Evolutionary conservation across 2,797 vertebrate genomes (phyloP).

Genomic region (Dermochelys coriacea): DNA sequence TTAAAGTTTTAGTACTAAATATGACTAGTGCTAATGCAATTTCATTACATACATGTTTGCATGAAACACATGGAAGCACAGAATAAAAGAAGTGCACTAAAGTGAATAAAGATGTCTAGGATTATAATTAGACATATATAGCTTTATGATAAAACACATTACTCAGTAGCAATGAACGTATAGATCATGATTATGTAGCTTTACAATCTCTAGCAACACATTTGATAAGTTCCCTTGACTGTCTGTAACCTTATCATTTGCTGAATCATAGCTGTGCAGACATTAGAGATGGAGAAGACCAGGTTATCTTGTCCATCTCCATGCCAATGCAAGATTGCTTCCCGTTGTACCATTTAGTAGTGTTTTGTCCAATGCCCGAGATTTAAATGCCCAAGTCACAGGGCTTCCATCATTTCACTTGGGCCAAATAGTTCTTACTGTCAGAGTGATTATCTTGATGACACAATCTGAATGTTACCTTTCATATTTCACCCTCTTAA

Average conservation of each 20-base stretch:
- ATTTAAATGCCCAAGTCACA: neutral
- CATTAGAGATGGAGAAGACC: neutral
- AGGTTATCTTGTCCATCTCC: neutral
- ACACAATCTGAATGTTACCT: neutral
- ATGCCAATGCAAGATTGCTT: neutral
- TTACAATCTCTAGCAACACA: neutral
- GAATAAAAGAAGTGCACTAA: conserved; percentile 20
- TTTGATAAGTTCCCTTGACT: neutral
- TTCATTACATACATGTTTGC: conserved; percentile 56
- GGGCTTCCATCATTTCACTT: neutral
- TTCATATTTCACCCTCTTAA: neutral
- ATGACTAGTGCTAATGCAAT: conserved; percentile 45
- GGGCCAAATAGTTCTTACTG: neutral
- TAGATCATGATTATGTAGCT: neutral
- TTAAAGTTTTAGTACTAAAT: conserved; percentile 38
- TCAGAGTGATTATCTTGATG: neutral
- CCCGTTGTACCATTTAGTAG: neutral
- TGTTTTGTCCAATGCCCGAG: neutral
- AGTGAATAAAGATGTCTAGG: neutral
- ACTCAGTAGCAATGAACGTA: neutral
- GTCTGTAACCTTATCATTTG: neutral
- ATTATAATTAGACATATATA: neutral
- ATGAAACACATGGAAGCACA: conserved; percentile 31
- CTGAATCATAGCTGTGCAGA: neutral
- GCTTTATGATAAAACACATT: neutral